A percentile compares a stretch with the other conserved stretches of the same genome.
Conservation (phyloP, 2,113 vertebrate genomes). For the Murina feae region DNA sequence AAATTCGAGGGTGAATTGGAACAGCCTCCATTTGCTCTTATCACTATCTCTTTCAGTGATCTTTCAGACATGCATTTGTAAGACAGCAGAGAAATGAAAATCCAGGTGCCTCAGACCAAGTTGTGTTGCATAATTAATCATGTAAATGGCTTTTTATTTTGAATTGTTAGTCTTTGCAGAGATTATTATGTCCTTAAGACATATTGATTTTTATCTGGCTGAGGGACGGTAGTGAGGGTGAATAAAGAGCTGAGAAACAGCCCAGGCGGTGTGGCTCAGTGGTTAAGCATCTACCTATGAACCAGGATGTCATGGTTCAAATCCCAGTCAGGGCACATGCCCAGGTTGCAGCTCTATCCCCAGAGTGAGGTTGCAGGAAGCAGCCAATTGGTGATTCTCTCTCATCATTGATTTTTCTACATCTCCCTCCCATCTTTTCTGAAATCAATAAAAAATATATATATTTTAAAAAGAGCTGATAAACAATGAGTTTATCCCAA, state of each 20-base stretch:
- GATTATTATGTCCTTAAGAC: not conserved
- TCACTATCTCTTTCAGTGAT: not conserved
- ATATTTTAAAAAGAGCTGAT: not conserved
- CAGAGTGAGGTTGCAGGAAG: too few relatives aligned
- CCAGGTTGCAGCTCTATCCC: too few relatives aligned
- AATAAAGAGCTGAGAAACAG: not conserved
- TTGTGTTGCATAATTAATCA: not conserved
- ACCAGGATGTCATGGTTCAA: too few relatives aligned
- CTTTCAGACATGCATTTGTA: not conserved
- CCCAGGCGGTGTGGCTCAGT: too few relatives aligned
- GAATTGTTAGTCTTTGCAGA: not conserved
- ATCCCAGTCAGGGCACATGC: too few relatives aligned
- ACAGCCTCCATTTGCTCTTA: not conserved
- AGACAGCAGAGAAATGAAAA: not conserved
- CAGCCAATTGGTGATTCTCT: too few relatives aligned
- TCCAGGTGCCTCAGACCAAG: not conserved
- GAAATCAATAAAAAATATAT: too few relatives aligned
- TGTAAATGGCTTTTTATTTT: not conserved
- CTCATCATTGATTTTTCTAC: too few relatives aligned
- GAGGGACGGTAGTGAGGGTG: not conserved
- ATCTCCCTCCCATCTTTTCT: too few relatives aligned
- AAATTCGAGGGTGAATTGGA: slow-evolving; percentile 4
- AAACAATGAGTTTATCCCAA: not conserved
- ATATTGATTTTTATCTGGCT: not conserved
- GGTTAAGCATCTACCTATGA: too few relatives aligned